Evolutionary conservation across 2,113 vertebrate species (phyloP).

Genomic region (Notarius quadriscutis): DNA sequence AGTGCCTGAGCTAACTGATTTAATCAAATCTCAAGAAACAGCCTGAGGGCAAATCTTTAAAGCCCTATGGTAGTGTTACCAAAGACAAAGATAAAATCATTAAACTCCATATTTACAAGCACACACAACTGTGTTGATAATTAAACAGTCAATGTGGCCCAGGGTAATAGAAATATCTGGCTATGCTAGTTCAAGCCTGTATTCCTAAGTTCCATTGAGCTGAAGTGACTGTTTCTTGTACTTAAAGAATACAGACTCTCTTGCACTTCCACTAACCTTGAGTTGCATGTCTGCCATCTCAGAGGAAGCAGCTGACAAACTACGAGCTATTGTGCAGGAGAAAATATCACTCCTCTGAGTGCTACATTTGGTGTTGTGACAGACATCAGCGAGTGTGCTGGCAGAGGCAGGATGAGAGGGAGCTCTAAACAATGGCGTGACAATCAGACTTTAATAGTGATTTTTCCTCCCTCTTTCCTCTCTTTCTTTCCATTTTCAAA

Average conservation of each 20-base stretch:
- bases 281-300: background rate
- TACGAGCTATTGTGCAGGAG: conserved; percentile 1
- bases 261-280: background rate
- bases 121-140: background rate
- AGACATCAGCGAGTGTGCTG: conserved; percentile 8
- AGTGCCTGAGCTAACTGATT: background rate
- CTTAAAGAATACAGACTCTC: background rate
- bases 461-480: background rate
- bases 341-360: conserved; percentile 16
- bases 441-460: conserved; percentile 29
- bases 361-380: conserved; percentile 15
- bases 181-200: background rate
- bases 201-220: background rate
- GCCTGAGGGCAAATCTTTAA: background rate
- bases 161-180: background rate
- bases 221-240: background rate
- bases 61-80: background rate
- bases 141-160: background rate
- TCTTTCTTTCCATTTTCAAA: conserved; percentile 27
- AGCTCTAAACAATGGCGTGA: conserved; percentile 17
- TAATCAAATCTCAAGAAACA: background rate
- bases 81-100: background rate
- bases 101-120: background rate
- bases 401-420: conserved; percentile 21
- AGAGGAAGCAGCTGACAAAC: conserved; percentile 17